Conservation (phyloP, 2,113 vertebrate genomes). For the Parus major region DNA sequence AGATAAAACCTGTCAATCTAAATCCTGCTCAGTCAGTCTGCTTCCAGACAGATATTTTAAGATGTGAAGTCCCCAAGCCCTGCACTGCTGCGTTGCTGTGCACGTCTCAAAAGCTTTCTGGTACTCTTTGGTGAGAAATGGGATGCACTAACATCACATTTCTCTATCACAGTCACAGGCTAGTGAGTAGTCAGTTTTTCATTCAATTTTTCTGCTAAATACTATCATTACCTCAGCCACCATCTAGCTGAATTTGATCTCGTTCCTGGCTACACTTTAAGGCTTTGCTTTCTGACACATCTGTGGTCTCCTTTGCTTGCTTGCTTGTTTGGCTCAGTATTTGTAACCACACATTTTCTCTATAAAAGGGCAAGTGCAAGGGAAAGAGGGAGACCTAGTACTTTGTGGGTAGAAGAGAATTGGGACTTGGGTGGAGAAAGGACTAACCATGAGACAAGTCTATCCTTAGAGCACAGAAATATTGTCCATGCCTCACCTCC, state of each 20-base stretch:
- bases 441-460: not conserved
- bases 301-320: not conserved
- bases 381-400: not conserved
- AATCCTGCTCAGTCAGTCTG: not conserved
- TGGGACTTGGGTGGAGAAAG: not conserved
- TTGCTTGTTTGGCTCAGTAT: not conserved
- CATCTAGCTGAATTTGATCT: not conserved
- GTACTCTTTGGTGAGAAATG: not conserved
- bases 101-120: not conserved
- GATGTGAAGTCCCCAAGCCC: not conserved
- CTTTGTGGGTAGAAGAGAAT: not conserved
- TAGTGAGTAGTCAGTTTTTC: not conserved
- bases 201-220: not conserved
- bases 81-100: not conserved
- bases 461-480: not conserved
- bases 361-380: not conserved
- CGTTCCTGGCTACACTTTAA: not conserved
- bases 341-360: not conserved
- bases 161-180: not conserved
- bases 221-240: not conserved
- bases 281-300: not conserved
- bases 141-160: not conserved
- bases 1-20: not conserved
- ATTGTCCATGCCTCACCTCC: conserved; percentile 72
- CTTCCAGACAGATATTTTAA: not conserved